These are phyloP conservation scores for Ligdia adustata DNA, from an alignment of 2,888 invertebrate species.

Conservation along the genomic window DNA sequence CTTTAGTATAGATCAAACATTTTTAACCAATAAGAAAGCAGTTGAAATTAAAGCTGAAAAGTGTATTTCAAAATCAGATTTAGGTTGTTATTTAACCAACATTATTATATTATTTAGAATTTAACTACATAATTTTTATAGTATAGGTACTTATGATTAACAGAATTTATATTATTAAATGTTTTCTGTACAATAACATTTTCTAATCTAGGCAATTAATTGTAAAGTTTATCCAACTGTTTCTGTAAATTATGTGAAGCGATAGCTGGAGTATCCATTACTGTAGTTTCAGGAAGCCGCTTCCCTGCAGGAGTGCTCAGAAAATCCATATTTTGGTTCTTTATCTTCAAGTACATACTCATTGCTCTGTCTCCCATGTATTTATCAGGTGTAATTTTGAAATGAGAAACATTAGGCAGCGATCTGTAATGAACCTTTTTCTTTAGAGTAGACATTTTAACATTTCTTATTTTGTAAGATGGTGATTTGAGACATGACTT, in stretches of 20 bases:
- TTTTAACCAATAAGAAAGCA: no score
- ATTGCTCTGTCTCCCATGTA: conserved; percentile 55
- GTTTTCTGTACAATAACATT: no score
- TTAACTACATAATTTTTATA: not conserved
- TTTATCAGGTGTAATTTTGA: conserved; percentile 51
- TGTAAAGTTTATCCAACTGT: conserved; percentile 69
- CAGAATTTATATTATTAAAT: no score
- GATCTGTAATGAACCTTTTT: conserved; percentile 66
- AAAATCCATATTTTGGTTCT: conserved; percentile 68
- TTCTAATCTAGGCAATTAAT: conserved; percentile 44
- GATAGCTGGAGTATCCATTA: conserved; percentile 60
- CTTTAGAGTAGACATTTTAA: conserved; percentile 53
- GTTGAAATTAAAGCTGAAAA: no score
- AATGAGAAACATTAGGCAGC: conserved; percentile 57
- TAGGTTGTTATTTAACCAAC: no score
- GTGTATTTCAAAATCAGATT: no score
- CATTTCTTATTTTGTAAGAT: conserved; percentile 69
- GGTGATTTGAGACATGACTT: conserved; percentile 60
- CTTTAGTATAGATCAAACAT: no score
- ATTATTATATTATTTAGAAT: no score
- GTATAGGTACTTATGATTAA: no score
- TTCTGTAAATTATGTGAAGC: conserved; percentile 70
- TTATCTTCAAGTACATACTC: conserved; percentile 71
- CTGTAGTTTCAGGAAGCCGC: conserved; percentile 32
- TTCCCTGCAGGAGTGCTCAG: conserved; percentile 64